Conservation (phyloP, 2,113 vertebrate species). For the Pampusana beccarii region DNA sequence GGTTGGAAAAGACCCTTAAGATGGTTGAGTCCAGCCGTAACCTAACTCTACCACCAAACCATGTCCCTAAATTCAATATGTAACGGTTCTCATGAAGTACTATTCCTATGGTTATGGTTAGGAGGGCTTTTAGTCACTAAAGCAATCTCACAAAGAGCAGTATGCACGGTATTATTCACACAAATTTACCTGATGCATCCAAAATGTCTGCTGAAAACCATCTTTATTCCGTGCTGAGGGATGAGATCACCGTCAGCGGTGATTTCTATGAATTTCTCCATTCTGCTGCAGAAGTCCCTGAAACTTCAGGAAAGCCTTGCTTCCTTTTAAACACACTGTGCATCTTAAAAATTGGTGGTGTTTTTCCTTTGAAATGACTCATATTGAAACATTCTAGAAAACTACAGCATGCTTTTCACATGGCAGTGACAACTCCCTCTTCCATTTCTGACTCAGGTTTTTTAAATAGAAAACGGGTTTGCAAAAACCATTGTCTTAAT, state of each 20-base stretch:
- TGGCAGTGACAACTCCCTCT: background rate
- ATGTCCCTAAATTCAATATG: no score
- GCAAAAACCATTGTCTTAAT: background rate
- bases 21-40: no score
- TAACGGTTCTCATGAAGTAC: background rate
- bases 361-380: background rate
- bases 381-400: background rate
- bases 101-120: background rate
- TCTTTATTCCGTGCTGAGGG: background rate
- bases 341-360: background rate
- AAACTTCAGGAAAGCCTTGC: background rate
- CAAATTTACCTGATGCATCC: background rate
- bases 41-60: no score
- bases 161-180: background rate
- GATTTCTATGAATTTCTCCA: background rate
- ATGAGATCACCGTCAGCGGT: background rate
- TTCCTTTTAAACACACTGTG: background rate
- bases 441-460: background rate
- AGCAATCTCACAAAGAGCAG: background rate
- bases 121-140: background rate
- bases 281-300: background rate
- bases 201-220: background rate
- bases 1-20: no score
- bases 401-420: background rate
- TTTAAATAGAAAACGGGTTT: background rate